Evolutionary conservation across 2,888 invertebrate genomes (phyloP).

Genomic region (Synergus itoensis): DNA sequence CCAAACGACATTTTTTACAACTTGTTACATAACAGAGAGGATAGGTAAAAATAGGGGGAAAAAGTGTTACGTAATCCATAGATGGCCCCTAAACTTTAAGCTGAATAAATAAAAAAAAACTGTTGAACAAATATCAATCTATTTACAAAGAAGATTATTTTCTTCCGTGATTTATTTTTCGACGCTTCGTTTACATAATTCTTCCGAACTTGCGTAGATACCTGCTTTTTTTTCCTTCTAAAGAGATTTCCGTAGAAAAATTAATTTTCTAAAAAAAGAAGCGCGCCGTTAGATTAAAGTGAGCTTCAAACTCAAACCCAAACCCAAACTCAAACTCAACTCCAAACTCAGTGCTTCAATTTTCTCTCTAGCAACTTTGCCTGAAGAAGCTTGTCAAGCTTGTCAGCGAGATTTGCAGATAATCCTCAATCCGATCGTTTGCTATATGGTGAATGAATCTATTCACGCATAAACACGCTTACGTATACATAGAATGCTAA

Average conservation of each 20-base stretch:
- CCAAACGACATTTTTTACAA: too few species aligned
- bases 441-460: not conserved
- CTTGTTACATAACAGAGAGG: too few species aligned
- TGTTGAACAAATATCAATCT: not conserved
- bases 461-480: slow-evolving; percentile 21
- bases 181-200: not conserved
- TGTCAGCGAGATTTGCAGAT: slow-evolving; percentile 34
- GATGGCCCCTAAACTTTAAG: too few species aligned
- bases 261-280: slow-evolving; percentile 1
- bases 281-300: slow-evolving; percentile 21
- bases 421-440: slow-evolving; percentile 32
- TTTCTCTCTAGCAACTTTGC: slow-evolving; percentile 10
- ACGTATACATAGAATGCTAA: too few species aligned
- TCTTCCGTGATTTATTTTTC: not conserved
- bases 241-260: slow-evolving; percentile 14
- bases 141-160: not conserved
- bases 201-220: not conserved
- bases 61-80: too few species aligned
- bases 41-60: too few species aligned
- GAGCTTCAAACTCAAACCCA: not conserved
- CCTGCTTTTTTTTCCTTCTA: not conserved
- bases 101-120: not conserved
- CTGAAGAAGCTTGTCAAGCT: slow-evolving; percentile 35
- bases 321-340: slow-evolving; percentile 6
- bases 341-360: slow-evolving; percentile 21